Base-by-base conservation (phyloP, 2,113 vertebrate species). In the Anser cygnoides region DNA sequence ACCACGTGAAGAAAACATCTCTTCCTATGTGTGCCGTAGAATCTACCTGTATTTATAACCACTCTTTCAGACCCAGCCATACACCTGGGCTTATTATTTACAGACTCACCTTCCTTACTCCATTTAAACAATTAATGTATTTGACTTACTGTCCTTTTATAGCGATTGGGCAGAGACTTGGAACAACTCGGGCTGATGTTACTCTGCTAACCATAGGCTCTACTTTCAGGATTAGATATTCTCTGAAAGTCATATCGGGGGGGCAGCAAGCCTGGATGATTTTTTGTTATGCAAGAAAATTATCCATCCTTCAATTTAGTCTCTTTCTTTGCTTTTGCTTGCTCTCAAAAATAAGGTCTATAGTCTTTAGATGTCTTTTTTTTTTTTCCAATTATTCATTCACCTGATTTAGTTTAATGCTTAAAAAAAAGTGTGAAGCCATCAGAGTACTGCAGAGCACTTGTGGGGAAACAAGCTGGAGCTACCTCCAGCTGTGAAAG, bases 181-280 rank as follows among this genome's bases (percentile, higher is more conserved):
- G 14, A 93, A 5, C 71, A 52, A 43, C 33, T 68, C 5, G 55
- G 28, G 19, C 21, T 52, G 57, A 87, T 7, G 1, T 55, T 63
- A 72, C n/a, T 66, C 26, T 46, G 33, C 46, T 87, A 77, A 90
- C 61, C 20, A 19, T 55, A 79, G 78, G 2, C 17, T 63, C 37
- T 66, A 70, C 14, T 78, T 44, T 29, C 52, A 66, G 10, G 6
- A 82, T 29, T 7, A 41, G 14, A 23, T 72, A 13, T 67, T 76
- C n/a, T 39, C 7, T 28, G 19, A 6, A 19, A 59, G 21, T 73
- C 3, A 1, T 2, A 52, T 15, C 7, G 1, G 46, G 11, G 50
- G 0, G 6, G 59, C 10, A 81, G 37, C 76, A 91, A 92, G 33
- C 2, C 35, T n/a, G 12, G 6, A n/a, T 0, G 72, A 44, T 13